Evolutionary conservation across 1,140 invertebrate species (phyloP).

Genomic region (Hesperophylax magnus): DNA sequence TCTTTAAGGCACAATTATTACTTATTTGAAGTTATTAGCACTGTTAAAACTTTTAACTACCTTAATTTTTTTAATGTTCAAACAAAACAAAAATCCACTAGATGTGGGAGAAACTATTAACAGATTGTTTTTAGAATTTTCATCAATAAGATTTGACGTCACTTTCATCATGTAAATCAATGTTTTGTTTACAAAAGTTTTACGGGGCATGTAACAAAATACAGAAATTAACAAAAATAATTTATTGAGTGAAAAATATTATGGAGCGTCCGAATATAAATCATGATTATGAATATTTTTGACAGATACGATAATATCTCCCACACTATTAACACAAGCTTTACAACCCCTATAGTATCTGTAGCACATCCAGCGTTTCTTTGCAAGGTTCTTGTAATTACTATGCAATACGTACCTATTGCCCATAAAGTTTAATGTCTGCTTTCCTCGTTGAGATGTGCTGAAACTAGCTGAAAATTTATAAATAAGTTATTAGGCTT

Average conservation of each 20-base stretch:
- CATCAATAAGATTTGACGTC: not conserved
- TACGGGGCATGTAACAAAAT: not conserved
- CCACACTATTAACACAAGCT: not conserved
- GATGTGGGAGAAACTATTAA: too few species aligned
- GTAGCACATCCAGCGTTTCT: slow-evolving; percentile 25
- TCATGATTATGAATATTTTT: slow-evolving; percentile 16
- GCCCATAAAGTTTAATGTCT: not conserved
- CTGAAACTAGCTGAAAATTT: slow-evolving; percentile 10
- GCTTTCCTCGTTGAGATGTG: not conserved
- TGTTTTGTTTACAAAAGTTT: too few species aligned
- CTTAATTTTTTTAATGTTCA: too few species aligned
- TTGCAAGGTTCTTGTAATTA: not conserved
- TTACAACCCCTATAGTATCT: not conserved
- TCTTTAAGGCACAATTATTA: too few species aligned
- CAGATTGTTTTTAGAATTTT: too few species aligned
- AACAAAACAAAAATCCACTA: too few species aligned
- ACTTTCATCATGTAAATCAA: too few species aligned
- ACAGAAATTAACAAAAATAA: not conserved
- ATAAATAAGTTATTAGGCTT: not conserved
- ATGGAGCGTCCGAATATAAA: not conserved
- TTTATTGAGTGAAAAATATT: not conserved
- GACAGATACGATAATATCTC: not conserved
- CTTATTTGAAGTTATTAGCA: too few species aligned
- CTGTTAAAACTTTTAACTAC: too few species aligned
- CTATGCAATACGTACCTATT: not conserved